phyloP scores from a whole-genome alignment of 2,113 vertebrate genomes.

The Chionis minor region DNA sequence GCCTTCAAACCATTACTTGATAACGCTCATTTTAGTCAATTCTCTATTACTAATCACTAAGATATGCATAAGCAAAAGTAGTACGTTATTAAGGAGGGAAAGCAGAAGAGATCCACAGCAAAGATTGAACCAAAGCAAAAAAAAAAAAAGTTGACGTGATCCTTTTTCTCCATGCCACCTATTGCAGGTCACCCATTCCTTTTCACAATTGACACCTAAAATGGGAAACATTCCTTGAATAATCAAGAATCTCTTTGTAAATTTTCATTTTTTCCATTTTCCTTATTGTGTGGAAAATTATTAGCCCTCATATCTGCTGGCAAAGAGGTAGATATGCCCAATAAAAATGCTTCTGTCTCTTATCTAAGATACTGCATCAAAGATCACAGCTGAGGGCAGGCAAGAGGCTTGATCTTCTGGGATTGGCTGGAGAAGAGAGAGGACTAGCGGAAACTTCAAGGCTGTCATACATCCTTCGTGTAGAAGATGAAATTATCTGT shows the following conservation, averaged over 20 bases:
- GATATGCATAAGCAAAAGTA: background rate
- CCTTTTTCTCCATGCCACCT: background rate
- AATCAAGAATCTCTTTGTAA: background rate
- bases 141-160: background rate
- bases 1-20: background rate
- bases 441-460: background rate
- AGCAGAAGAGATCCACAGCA: background rate
- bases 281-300: background rate
- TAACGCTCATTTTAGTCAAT: background rate
- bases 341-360: background rate
- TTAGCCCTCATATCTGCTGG: background rate
- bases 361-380: background rate
- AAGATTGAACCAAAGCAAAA: background rate
- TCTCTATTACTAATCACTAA: background rate
- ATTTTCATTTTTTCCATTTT: background rate
- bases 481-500: background rate
- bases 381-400: background rate
- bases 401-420: background rate
- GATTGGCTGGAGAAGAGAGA: background rate
- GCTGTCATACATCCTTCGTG: background rate
- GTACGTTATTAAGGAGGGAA: background rate
- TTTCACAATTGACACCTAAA: background rate
- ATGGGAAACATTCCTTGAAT: background rate
- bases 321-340: background rate
- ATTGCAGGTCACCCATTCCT: background rate